Percentiles rank a stretch among this genome's conserved stretches.
Evolutionary conservation across 2,113 vertebrate genomes (phyloP).

Genomic region (Microcebus ravelobensis): DNA sequence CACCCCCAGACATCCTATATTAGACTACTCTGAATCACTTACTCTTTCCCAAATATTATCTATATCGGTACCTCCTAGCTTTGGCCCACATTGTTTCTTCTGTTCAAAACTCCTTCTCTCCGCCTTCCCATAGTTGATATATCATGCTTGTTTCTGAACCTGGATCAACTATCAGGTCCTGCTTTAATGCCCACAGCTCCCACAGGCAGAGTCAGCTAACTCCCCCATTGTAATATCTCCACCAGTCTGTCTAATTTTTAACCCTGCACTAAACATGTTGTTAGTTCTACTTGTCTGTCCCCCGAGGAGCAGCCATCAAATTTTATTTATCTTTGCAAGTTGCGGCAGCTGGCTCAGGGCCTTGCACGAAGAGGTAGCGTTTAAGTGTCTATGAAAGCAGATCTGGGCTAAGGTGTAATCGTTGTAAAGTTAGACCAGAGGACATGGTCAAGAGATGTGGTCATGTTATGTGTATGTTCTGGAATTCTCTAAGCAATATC

Average conservation of each 20-base stretch:
- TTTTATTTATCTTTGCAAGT: background rate
- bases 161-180: background rate
- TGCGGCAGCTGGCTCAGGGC: background rate
- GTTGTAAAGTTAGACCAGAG: background rate
- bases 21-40: background rate
- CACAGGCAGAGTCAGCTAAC: background rate
- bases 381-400: background rate
- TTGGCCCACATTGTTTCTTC: background rate
- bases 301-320: background rate
- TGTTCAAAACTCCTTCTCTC: background rate
- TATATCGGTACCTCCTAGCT: background rate
- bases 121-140: background rate
- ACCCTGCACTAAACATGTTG: background rate
- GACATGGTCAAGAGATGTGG: background rate
- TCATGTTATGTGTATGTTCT: background rate
- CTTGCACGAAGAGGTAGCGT: background rate
- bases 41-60: background rate
- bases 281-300: background rate
- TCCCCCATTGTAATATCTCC: background rate
- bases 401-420: background rate
- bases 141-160: background rate
- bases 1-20: accelerated
- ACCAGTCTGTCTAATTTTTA: background rate
- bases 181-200: background rate
- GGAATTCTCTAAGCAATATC: background rate